Evolutionary conservation across 64 coral and sea anemone genomes (phyloP), one percentile per base, ranked within the genome.

Genomic region (Anthopleura sola): DNA sequence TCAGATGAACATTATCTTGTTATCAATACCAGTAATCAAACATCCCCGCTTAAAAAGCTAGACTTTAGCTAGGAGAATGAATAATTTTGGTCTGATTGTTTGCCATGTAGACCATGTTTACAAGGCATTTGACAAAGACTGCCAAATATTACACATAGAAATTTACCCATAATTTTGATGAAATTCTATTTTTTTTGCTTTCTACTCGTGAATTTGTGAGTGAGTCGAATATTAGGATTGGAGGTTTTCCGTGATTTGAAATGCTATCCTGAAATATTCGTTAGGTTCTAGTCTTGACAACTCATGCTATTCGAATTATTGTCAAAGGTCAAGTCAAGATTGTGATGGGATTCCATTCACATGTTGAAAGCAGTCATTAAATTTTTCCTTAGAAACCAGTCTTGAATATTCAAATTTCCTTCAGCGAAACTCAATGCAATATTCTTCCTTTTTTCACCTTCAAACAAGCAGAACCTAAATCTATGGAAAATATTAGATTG

Each of bases 221-320:
- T 69, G 1, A 32, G 13, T 71, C 28, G 66, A 71, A 32, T 71
- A 34, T 71, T 66, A 14, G 14, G 31, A 9, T n/a, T 71, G 34
- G n/a, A 32, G 66, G 66, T n/a, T 71, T 71, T 31, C 9, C 28
- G 8, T 33, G n/a, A 16, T 71, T 3, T 71, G 11, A 12, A 71
- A 32, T 71, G 24, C 26, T 33, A 31, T 71, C 28, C n/a, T n/a
- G n/a, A 26, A 62, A 15, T 26, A 62, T 62, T 62, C 58, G 24
- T 62, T 71, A 2, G 14, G 6, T 53, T 53, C 16, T 53, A 13
- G 50, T 28, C 13, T 71, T 71, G 66, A 71, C 66, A 32, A 71
- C 13, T n/a, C 66, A 71, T 71, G n/a, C 66, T 71, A 71, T 32
- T 71, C 66, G 28, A 71, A 71, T 71, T 71, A 71, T 62, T 71